These are phyloP conservation scores for Varroa destructor DNA, from an alignment of 1,140 invertebrate species.

Conservation along the genomic window DNA sequence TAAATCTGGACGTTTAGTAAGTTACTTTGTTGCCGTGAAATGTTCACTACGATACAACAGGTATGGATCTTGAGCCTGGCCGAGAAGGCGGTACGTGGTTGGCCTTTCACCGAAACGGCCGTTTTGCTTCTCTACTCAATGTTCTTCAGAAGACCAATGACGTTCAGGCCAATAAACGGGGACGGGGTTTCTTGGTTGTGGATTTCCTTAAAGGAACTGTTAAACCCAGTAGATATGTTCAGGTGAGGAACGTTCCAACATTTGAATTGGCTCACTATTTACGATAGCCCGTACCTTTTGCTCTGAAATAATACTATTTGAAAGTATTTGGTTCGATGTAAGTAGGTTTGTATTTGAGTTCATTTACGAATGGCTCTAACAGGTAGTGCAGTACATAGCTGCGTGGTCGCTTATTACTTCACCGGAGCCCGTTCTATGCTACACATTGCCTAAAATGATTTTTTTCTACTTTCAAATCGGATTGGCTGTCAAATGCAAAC, in stretches of 20 bases:
- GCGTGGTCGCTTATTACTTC: too few relatives aligned
- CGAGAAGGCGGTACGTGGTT: slow-evolving; percentile 64
- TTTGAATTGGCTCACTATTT: slow-evolving; percentile 30
- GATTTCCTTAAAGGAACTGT: slow-evolving; percentile 29
- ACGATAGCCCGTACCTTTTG: slow-evolving; percentile 34
- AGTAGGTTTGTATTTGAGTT: too few relatives aligned
- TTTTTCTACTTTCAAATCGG: too few relatives aligned
- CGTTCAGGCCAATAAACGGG: slow-evolving; percentile 34
- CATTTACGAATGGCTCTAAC: too few relatives aligned
- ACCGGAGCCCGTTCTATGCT: too few relatives aligned
- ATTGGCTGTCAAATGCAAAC: too few relatives aligned
- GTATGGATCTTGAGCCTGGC: slow-evolving; percentile 53
- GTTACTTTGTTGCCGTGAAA: too few relatives aligned
- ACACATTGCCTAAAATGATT: too few relatives aligned
- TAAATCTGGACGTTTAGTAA: too few relatives aligned
- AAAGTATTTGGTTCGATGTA: too few relatives aligned
- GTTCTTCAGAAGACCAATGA: slow-evolving; percentile 41
- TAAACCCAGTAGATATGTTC: slow-evolving; percentile 14
- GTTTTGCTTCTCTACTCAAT: slow-evolving; percentile 55
- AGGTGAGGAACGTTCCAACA: slow-evolving; percentile 29
- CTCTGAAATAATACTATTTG: too few relatives aligned
- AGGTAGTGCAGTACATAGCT: too few relatives aligned
- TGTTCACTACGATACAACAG: slow-evolving; percentile 32
- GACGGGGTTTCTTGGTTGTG: slow-evolving; percentile 35
- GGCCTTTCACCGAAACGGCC: slow-evolving; percentile 48